Evolutionary conservation across 2,888 invertebrate species (phyloP).

Genomic region (Chrysolina haemoptera): DNA sequence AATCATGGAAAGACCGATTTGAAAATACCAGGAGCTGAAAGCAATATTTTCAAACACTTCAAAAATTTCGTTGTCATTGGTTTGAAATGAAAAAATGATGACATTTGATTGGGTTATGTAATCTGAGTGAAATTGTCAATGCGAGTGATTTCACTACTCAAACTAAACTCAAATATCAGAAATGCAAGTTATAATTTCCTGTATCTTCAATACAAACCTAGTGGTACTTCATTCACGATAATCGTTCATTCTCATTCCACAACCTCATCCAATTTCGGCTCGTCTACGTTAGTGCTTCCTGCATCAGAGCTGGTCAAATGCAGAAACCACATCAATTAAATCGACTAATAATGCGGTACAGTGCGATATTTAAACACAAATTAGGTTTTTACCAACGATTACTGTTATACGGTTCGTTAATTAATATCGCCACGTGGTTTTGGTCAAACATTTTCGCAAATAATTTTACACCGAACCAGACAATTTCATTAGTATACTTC

Average conservation of each 20-base stretch:
- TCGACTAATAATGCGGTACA: slow-evolving; percentile 43
- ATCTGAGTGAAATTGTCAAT: too few relatives aligned
- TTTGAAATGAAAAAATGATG: too few relatives aligned
- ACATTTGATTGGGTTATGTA: too few relatives aligned
- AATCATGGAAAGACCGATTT: too few relatives aligned
- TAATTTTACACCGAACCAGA: background rate
- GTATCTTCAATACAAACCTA: background rate
- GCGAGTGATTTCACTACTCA: too few relatives aligned
- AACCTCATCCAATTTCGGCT: background rate
- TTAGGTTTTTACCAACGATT: slow-evolving; percentile 39
- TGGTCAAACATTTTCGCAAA: slow-evolving; percentile 1
- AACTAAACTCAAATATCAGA: too few relatives aligned
- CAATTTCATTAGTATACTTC: background rate
- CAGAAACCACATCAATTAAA: slow-evolving; percentile 48
- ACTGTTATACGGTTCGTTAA: slow-evolving; percentile 5
- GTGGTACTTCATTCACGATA: background rate
- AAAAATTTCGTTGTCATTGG: too few relatives aligned
- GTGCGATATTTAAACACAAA: slow-evolving; percentile 42
- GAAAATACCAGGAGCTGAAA: too few relatives aligned
- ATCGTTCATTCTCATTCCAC: too few relatives aligned
- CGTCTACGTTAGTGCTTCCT: background rate
- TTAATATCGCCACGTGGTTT: slow-evolving; percentile 27
- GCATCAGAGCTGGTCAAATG: slow-evolving; percentile 35
- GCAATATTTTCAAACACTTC: too few relatives aligned
- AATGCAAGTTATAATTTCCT: background rate